A percentile compares a stretch with the other conserved stretches of the same genome.
Evolutionary conservation across 2,797 vertebrate species (phyloP).

Genomic region (Lemur catta): DNA sequence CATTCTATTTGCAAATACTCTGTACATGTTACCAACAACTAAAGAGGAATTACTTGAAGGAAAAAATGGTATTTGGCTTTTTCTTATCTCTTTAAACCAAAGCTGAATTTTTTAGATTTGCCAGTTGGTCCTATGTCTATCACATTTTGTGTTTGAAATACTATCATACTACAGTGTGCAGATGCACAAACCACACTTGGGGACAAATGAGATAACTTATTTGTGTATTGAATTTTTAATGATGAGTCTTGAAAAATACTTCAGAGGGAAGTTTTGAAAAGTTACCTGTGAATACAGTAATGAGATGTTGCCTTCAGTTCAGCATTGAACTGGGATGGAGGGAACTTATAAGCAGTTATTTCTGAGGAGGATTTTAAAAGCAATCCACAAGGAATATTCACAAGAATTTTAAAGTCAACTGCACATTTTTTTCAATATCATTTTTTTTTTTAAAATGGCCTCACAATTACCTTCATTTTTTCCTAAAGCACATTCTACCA

Average conservation of each 20-base stretch:
- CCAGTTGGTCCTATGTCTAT: conserved; percentile 67
- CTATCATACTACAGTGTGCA: conserved; percentile 61
- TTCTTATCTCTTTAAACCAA: conserved; percentile 71
- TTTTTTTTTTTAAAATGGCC: not conserved
- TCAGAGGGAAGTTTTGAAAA: conserved; percentile 78
- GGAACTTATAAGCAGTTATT: conserved; percentile 14
- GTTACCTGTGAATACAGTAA: conserved; percentile 55
- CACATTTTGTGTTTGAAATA: conserved; percentile 71
- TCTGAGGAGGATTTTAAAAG: conserved; percentile 44
- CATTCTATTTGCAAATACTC: conserved; percentile 67
- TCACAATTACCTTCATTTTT: not conserved
- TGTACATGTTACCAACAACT: conserved; percentile 56
- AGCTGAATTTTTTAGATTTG: conserved; percentile 59
- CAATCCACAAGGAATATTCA: not conserved
- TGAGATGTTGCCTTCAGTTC: conserved; percentile 63
- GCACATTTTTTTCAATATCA: not conserved
- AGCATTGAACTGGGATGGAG: not conserved
- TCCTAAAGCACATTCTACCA: not conserved
- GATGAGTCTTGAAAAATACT: conserved; percentile 68
- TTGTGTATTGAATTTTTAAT: conserved; percentile 79
- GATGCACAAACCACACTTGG: conserved; percentile 64
- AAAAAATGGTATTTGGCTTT: conserved; percentile 21
- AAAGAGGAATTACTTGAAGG: conserved; percentile 69
- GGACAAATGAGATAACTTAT: conserved; percentile 74
- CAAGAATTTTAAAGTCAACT: not conserved